Evolutionary conservation across 2,888 invertebrate genomes (phyloP), one percentile per base, ranked within the genome.

Genomic region (Lasioglossum zephyrum): DNA sequence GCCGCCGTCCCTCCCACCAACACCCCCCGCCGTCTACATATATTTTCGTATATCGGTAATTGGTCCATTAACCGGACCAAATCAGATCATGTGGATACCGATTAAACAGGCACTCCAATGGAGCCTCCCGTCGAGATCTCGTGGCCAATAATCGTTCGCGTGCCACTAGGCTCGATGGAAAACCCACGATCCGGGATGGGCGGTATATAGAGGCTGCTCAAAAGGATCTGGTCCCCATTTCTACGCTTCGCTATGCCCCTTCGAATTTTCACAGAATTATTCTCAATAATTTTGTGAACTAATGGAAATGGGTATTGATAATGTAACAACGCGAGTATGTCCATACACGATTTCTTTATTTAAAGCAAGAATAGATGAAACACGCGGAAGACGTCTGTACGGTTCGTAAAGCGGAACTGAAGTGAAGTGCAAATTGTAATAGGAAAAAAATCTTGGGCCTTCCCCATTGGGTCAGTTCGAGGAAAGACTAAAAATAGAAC

Each of bases 51-150:
- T 66, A n/a, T 66, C 41, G 66, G 66, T 4, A 47, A 73, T 31
- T 36, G 84, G 41, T 79, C 85, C 75, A 83, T 88, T 84, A 82
- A 49, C 44, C 75, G 6, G 57, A 72, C 70, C 49, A 86, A 88
- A 84, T 84, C 78, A 84, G 70, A 86, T 80, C 76, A 82, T 69
- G 75, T 31, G 60, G 79, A 82, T 73, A 49, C 47, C 74, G 73
- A 47, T 87, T 89, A 88, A 88, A 88, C 69, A 74, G 76, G 79
- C 76, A 39, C 44, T 53, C 74, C 75, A 74, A 36, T 39, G 31
- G 74, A 78, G 77, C 79, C 49, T 79, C 36, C 73, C 36, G 77
- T 77, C 74, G 85, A 87, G 84, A 84, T 80, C 53, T 57, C 82
- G 84, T 44, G 82, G 80, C 79, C 83, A 81, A 77, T 77, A 84